phyloP scores from a whole-genome alignment of 1,140 invertebrate genomes.

The Brachionus asplanchnoidis region DNA sequence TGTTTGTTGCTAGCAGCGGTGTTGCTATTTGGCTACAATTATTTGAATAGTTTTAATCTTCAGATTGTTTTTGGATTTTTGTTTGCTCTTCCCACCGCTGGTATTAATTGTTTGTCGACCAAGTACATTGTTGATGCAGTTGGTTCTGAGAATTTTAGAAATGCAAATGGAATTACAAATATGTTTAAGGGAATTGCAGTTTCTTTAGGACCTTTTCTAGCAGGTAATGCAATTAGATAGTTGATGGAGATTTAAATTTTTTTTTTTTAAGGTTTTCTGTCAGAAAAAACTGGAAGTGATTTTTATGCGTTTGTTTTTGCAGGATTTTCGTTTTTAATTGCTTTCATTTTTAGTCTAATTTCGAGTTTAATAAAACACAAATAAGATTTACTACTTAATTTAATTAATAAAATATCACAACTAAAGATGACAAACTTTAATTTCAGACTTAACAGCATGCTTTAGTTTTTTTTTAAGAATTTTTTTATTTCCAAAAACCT shows the following conservation, averaged over 20 bases:
- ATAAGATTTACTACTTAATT: too few relatives aligned
- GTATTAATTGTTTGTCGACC: neutral
- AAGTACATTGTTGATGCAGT: neutral
- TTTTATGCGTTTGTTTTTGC: slow-evolving; percentile 21
- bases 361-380: neutral
- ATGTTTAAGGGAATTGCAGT: neutral
- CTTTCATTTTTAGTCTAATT: neutral
- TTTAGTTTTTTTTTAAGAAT: too few relatives aligned
- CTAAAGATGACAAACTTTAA: too few relatives aligned
- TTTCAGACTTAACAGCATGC: too few relatives aligned
- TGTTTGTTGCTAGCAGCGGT: neutral
- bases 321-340: neutral
- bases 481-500: too few relatives aligned
- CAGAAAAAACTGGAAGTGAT: neutral
- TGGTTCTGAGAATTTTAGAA: neutral
- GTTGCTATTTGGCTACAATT: neutral
- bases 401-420: too few relatives aligned
- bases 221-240: neutral
- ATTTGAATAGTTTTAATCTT: neutral
- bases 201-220: neutral
- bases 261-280: neutral
- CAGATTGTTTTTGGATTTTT: neutral
- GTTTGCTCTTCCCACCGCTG: neutral
- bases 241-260: neutral
- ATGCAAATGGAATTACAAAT: neutral